These are phyloP conservation scores for Herpailurus yagouaroundi DNA, from an alignment of 2,113 vertebrate genomes.

Conservation along the genomic window DNA sequence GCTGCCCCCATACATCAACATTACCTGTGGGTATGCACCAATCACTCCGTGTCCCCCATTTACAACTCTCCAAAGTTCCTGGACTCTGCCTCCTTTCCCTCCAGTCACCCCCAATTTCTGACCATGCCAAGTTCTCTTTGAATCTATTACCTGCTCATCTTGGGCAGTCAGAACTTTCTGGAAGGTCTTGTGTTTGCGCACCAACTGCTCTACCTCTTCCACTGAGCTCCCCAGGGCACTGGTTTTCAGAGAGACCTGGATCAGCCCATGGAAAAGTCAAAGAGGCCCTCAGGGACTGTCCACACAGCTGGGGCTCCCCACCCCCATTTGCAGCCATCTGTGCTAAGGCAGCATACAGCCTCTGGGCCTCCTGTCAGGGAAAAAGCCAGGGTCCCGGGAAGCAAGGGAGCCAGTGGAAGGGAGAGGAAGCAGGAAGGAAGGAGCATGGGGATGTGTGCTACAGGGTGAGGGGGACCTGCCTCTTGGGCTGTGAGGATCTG, in stretches of 20 bases:
- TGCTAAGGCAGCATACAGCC: background rate
- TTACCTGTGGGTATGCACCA: background rate
- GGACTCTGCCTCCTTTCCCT: rapidly evolving
- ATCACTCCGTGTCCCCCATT: rapidly evolving
- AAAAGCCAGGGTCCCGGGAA: background rate
- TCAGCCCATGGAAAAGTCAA: background rate
- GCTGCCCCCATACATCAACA: rapidly evolving
- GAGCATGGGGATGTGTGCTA: rapidly evolving
- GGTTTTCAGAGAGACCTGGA: slow-evolving; percentile 90
- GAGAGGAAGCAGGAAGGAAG: background rate
- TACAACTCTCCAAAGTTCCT: background rate
- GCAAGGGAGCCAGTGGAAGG: background rate
- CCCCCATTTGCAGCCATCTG: background rate
- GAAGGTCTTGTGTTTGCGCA: slow-evolving; percentile 92
- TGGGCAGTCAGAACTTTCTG: slow-evolving; percentile 92
- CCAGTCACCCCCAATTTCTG: background rate
- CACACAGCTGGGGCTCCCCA: background rate
- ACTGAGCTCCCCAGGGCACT: slow-evolving; percentile 87
- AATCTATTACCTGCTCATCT: slow-evolving; percentile 91
- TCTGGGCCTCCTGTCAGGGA: background rate
- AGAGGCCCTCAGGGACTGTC: background rate
- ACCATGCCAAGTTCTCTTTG: background rate
- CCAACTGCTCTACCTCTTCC: slow-evolving; percentile 90
- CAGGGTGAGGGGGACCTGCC: slow-evolving; percentile 77
- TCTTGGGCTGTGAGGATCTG: slow-evolving; percentile 90